Evolutionary conservation across 2,113 vertebrate species (phyloP), one percentile per base, ranked within the genome.

Genomic region (Isichthys henryi): DNA sequence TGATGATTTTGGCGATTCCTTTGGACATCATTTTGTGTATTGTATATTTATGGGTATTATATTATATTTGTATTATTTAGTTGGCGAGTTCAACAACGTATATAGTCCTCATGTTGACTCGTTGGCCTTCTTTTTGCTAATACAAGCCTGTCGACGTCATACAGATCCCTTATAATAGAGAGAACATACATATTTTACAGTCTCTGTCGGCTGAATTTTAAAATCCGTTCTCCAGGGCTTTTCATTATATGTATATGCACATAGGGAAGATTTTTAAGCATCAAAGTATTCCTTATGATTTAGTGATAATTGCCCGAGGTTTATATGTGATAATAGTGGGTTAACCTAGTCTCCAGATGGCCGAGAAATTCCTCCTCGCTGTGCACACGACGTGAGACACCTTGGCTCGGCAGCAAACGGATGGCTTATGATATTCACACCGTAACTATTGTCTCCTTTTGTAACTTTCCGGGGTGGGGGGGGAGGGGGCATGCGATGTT

Each of bases 291-390:
- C 62, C 62, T 70, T 70, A 70, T 88, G 46, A 80, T 77, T 19
- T 70, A 15, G 62, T 48, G 27, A 80, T 77, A 31, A 74, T 27
- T 50, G 15, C 48, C 58, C 45, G 49, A 27, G 85, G 48, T 48
- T 48, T 53, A 86, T 50, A 86, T 49, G 45, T 88, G 56, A 45
- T 50, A 31, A 45, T 31, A 35, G 45, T 66, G 23, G 82, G 43
- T 45, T 62, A 62, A 50, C 48, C 48, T 52, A 86, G 49, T n/a
- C 23, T 62, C 46, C 84, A 74, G 84, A 90, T 66, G 83, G 89
- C 46, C 49, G 48, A 48, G 49, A 48, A 9, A 45, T 48, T 62
- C 82, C 53, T 62, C 5, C 53, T 50, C 31, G 35, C 74, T 39
- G n/a, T 48, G 43, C 77, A 74, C 31, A 45, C 31, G 19, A 35